These are phyloP conservation scores for Parasteatoda lunata DNA, from an alignment of 2,888 invertebrate genomes.

Conservation along the genomic window DNA sequence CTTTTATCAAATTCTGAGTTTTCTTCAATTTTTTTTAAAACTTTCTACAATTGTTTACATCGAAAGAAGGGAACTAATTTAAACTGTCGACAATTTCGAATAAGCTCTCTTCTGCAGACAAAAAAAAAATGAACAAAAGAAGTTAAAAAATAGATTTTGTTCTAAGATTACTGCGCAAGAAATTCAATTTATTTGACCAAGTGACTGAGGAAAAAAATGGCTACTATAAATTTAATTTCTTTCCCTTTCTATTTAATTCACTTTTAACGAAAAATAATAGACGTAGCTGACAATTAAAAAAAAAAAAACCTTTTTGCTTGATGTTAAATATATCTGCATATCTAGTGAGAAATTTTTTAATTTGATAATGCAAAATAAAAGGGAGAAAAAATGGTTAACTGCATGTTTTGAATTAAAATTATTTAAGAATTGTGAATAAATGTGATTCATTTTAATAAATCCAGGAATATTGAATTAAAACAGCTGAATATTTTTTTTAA, in stretches of 20 bases:
- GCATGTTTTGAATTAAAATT: neutral
- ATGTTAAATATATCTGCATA: neutral
- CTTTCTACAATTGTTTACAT: neutral
- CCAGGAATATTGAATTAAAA: slow-evolving; percentile 8
- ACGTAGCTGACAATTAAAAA: neutral
- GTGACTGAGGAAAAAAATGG: slow-evolving; percentile 1
- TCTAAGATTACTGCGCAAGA: slow-evolving; percentile 42
- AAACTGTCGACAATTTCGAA: slow-evolving; percentile 56
- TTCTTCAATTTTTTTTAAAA: neutral
- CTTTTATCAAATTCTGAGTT: neutral
- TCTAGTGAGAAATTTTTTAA: neutral
- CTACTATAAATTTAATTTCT: slow-evolving; percentile 58
- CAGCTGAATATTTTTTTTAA: neutral
- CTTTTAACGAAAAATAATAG: slow-evolving; percentile 46
- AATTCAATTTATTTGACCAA: slow-evolving; percentile 60
- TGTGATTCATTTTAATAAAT: slow-evolving; percentile 11
- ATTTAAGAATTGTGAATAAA: slow-evolving; percentile 10
- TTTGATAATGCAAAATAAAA: slow-evolving; percentile 6
- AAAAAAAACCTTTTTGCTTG: slow-evolving; percentile 1
- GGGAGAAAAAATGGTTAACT: neutral
- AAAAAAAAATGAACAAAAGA: slow-evolving; percentile 10
- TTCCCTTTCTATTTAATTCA: slow-evolving; percentile 33
- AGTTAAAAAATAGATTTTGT: slow-evolving; percentile 56
- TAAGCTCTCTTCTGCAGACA: slow-evolving; percentile 28
- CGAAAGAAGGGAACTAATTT: slow-evolving; percentile 54